phyloP scores from a whole-genome alignment of 1,140 invertebrate species.

The Leptinotarsa undecemlineata region DNA sequence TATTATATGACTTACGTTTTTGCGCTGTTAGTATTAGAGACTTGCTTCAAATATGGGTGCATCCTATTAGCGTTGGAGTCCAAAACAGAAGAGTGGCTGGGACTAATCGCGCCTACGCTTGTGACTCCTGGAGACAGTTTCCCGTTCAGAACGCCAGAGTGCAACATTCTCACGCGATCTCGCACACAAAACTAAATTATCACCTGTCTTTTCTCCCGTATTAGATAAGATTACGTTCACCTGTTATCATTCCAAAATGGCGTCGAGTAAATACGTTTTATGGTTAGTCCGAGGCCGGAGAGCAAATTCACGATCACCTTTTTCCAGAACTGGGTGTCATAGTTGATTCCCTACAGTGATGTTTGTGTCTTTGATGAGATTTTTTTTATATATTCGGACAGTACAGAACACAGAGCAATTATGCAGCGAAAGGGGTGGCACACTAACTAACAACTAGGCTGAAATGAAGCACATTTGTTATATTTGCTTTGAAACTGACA shows the following conservation, averaged over 20 bases:
- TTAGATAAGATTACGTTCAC: conserved; percentile 43
- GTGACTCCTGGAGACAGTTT: conserved; percentile 75
- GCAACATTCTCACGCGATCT: conserved; percentile 63
- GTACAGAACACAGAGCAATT: conserved; percentile 19
- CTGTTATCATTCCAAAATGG: conserved; percentile 23
- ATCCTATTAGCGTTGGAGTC: conserved; percentile 64
- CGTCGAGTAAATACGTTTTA: conserved; percentile 12
- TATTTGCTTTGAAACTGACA: background rate
- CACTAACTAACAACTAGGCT: conserved; percentile 25
- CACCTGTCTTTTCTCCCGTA: conserved; percentile 40
- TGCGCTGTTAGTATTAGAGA: conserved; percentile 36
- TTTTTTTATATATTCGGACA: conserved; percentile 17
- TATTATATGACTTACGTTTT: conserved; percentile 32
- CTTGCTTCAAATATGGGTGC: conserved; percentile 62
- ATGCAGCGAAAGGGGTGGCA: conserved; percentile 10
- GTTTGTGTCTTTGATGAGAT: conserved; percentile 13
- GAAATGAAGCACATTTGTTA: conserved; percentile 28
- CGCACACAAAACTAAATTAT: conserved; percentile 44
- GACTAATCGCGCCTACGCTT: conserved; percentile 40
- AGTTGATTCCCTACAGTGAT: background rate
- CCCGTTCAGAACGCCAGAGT: conserved; percentile 77
- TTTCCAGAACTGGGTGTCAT: background rate
- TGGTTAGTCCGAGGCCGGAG: conserved; percentile 30
- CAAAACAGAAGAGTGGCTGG: conserved; percentile 53
- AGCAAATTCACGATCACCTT: conserved; percentile 21